Percentiles rank a stretch among this genome's conserved stretches.
phyloP scores from a whole-genome alignment of 1,140 invertebrate species.

The Archegozetes longisetosus region DNA sequence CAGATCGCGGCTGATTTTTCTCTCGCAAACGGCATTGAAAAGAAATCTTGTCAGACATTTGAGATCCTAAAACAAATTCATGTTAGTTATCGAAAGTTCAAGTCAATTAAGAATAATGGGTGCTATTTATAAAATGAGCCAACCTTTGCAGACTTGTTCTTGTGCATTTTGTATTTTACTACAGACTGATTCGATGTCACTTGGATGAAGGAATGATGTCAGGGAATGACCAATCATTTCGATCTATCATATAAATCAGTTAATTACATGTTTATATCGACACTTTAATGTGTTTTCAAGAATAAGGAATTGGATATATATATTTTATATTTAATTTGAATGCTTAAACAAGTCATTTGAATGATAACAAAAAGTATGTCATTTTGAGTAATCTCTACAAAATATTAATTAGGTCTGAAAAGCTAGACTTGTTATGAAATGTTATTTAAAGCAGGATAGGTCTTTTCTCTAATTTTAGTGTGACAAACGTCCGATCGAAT shows the following conservation, averaged over 20 bases:
- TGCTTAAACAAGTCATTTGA: no score
- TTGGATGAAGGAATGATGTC: conserved; percentile 53
- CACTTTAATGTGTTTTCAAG: no score
- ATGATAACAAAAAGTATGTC: no score
- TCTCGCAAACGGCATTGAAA: conserved; percentile 19
- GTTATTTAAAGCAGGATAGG: no score
- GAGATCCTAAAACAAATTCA: neutral
- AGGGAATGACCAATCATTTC: conserved; percentile 70
- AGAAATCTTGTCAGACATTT: conserved; percentile 7
- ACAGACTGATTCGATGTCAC: conserved; percentile 53
- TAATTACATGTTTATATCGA: no score
- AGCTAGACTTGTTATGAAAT: no score
- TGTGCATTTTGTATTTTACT: conserved; percentile 44
- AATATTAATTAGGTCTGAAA: no score
- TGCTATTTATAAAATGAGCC: neutral
- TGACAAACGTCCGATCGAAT: no score
- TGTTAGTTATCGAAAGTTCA: neutral
- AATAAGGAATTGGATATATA: no score
- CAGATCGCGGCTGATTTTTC: conserved; percentile 18
- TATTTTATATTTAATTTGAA: no score
- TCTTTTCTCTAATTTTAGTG: no score
- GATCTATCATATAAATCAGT: conserved; percentile 34
- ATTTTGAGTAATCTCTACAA: no score
- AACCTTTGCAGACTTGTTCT: neutral
- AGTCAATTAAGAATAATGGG: neutral